Evolutionary conservation across 2,888 invertebrate species (phyloP).

Genomic region (Malthinus seriepunctatus): DNA sequence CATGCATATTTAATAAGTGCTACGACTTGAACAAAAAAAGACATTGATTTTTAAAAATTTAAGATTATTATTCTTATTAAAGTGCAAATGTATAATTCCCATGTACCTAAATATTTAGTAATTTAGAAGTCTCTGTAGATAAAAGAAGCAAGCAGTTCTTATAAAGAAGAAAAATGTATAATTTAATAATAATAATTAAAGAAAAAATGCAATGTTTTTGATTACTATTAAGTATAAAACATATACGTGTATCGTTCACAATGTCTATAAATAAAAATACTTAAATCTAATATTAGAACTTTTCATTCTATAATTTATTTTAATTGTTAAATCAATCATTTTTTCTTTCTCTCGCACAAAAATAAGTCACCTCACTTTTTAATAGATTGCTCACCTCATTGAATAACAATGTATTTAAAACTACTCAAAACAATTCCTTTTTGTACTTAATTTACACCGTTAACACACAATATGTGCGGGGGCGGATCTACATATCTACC

Average conservation of each 20-base stretch:
- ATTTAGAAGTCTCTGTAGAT: constrained; percentile 43
- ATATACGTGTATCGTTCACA: constrained; percentile 47
- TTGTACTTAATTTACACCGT: too few species aligned
- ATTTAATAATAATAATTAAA: constrained; percentile 23
- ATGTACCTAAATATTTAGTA: constrained; percentile 31
- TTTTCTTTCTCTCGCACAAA: too few species aligned
- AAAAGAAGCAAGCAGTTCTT: constrained; percentile 41
- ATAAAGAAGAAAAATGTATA: constrained; percentile 38
- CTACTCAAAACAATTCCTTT: too few species aligned
- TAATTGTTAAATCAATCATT: too few species aligned
- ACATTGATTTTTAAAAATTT: constrained; percentile 10
- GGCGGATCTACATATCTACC: too few species aligned
- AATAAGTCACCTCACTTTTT: too few species aligned
- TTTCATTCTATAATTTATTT: too few species aligned
- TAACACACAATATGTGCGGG: too few species aligned
- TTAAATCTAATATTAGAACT: constrained; percentile 19
- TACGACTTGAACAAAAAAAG: background rate
- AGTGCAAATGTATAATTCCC: constrained; percentile 31
- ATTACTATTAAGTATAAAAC: constrained; percentile 44
- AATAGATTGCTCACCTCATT: too few species aligned
- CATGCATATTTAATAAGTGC: constrained; percentile 15
- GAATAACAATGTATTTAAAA: too few species aligned
- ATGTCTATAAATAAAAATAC: constrained; percentile 45
- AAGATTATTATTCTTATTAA: constrained; percentile 22
- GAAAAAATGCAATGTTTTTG: constrained; percentile 46